Percentiles rank a stretch among this genome's conserved stretches.
Evolutionary conservation across 2,113 vertebrate genomes (phyloP).

Genomic region (Alces alces): DNA sequence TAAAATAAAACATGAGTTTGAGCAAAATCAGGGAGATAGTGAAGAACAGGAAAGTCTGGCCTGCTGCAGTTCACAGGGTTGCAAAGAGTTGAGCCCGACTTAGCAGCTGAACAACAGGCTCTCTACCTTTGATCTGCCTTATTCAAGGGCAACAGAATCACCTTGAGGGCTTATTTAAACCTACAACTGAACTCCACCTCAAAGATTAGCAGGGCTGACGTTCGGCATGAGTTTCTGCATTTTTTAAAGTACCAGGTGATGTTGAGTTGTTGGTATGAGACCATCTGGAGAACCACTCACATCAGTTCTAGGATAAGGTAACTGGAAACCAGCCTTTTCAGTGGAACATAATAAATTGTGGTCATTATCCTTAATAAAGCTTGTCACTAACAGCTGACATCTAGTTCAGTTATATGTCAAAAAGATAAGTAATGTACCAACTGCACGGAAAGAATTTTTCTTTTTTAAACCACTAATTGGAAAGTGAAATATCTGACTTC

Average conservation of each 20-base stretch:
- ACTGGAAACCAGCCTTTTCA: not conserved
- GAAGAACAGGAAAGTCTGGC: not conserved
- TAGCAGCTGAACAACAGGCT: not conserved
- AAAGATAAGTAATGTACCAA: not conserved
- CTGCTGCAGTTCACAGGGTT: not conserved
- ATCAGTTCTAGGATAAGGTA: not conserved
- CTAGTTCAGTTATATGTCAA: not conserved
- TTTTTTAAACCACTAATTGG: not conserved
- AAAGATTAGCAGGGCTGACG: not conserved
- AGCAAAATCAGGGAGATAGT: not conserved
- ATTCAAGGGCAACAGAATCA: not conserved
- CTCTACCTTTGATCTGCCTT: not conserved
- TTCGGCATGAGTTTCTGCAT: not conserved
- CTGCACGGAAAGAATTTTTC: not conserved
- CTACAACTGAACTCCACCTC: not conserved
- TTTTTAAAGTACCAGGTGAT: not conserved
- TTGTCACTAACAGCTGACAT: not conserved
- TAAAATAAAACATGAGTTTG: not conserved
- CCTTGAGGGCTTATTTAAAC: not conserved
- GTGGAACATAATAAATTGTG: not conserved
- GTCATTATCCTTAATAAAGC: not conserved
- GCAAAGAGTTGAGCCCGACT: not conserved
- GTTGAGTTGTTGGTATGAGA: not conserved
- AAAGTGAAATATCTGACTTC: not conserved
- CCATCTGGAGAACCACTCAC: not conserved